A percentile compares a stretch with the other conserved stretches of the same genome.
These are phyloP conservation scores for Rhopalosiphum padi DNA, from an alignment of 1,140 invertebrate species.

Conservation along the genomic window DNA sequence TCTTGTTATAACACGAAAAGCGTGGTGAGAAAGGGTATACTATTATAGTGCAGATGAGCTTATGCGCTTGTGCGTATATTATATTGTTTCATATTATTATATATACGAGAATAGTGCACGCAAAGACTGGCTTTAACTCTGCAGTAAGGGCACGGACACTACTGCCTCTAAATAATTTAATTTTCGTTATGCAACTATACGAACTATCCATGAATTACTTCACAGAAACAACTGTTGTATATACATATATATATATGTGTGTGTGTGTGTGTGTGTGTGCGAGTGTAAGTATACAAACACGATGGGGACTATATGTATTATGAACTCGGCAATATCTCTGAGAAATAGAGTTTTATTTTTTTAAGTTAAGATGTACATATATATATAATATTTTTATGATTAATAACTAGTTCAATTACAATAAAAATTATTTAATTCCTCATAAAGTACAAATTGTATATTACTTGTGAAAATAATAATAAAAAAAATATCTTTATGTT, in stretches of 20 bases:
- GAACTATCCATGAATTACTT: background rate
- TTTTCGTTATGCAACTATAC: background rate
- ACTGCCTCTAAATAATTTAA: slow-evolving; percentile 27
- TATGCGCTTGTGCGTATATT: background rate
- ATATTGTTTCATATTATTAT: background rate
- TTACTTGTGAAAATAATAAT: background rate
- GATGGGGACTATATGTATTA: background rate
- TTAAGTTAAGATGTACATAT: too few relatives aligned
- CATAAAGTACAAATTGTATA: background rate
- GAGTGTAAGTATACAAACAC: background rate
- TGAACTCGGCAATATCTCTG: background rate
- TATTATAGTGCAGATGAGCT: background rate
- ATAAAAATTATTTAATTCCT: background rate
- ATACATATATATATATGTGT: too few relatives aligned
- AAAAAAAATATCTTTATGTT: background rate
- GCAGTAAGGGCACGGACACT: background rate
- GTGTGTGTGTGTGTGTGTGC: background rate
- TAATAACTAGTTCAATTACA: background rate
- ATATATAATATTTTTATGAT: background rate
- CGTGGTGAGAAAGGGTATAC: background rate
- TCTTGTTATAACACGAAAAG: background rate
- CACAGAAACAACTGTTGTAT: background rate
- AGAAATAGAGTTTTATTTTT: background rate
- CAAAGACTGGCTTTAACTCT: background rate
- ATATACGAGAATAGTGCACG: background rate